Base-by-base conservation (phyloP, 1,140 invertebrate species). In the Charaxes varanes region DNA sequence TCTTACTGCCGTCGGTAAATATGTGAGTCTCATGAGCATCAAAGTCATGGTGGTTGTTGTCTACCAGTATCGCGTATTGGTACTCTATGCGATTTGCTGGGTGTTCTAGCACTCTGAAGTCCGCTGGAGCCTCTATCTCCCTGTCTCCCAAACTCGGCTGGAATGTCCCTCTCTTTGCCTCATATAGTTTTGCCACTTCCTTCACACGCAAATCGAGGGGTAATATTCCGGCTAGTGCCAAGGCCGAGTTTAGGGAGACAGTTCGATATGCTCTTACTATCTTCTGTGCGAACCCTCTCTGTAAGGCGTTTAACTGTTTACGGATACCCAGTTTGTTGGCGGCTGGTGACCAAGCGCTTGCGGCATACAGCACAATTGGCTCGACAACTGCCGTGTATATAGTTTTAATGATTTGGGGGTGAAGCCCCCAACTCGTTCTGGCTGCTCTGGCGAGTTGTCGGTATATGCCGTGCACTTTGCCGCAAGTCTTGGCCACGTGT, bases 341-440 rank as follows among this genome's bases (percentile, higher is more conserved):
- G 1, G 41, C 42, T 6, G 38, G 38, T 2, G 41, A 32, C 57
- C 57, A 57, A 0, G 42, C 41, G 2, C 15, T 18, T 0, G 55
- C 43, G 0, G 51, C 51, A 13, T 62, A 62, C 10, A 51, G 2
- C 0, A 61, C 46, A 0, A 44, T 31, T 0, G 57, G 57, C 13
- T 61, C 53, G 1, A 61, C 24, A 0, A 23, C 27, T 0, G 50
- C 45, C 0, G 12, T 26, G 12, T 53, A 57, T 2, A 61, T 53
- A 2, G 13, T 34, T 2, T 30, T 23, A 1, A 46, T 32, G 2
- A 55, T 11, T 13, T 48, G 47, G 0, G 53, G 30, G n/a, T 46
- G 8, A 0, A 53, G 27, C 0, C 44, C 50, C 50, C 44, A 53
- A 3, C 16, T 47, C 0, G 22, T 11, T 26, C 16, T 47, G 1